Percentiles rank a stretch among this genome's conserved stretches.
Conservation (phyloP, 2,888 invertebrate species). For the Epistrophe eligans region DNA sequence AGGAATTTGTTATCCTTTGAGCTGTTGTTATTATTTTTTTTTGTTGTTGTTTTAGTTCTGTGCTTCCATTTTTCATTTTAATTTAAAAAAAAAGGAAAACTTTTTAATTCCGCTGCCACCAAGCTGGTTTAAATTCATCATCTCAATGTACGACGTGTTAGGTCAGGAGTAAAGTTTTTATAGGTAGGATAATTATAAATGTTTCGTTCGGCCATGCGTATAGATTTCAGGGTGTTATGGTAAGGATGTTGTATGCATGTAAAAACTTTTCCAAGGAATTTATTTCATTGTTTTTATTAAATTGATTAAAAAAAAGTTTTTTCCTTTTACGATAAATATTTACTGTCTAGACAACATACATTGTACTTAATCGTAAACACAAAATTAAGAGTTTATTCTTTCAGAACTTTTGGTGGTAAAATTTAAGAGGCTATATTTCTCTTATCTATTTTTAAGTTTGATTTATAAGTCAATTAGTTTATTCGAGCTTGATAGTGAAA, state of each 20-base stretch:
- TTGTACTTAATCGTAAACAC: neutral
- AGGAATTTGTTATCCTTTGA: conserved; percentile 56
- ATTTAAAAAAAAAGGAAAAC: neutral
- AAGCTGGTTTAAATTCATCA: conserved; percentile 34
- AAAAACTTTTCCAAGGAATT: neutral
- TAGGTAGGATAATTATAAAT: conserved; percentile 55
- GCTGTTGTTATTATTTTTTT: neutral
- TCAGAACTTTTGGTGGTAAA: neutral
- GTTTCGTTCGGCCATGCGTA: conserved; percentile 10
- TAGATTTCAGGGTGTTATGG: conserved; percentile 17
- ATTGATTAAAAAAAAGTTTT: conserved; percentile 19
- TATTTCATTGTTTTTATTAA: neutral
- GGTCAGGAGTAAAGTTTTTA: conserved; percentile 45
- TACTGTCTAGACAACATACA: conserved; percentile 6
- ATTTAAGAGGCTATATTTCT: neutral
- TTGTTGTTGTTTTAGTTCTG: neutral
- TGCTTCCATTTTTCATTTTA: conserved; percentile 17
- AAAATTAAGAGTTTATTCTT: neutral
- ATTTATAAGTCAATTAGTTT: neutral
- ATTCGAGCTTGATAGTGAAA: neutral
- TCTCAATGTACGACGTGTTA: conserved; percentile 37
- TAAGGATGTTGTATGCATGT: neutral
- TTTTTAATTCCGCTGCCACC: conserved; percentile 1
- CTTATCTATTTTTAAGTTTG: neutral
- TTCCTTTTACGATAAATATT: neutral